These are phyloP conservation scores for Phengaris arion DNA, from an alignment of 2,888 invertebrate genomes.

Conservation along the genomic window DNA sequence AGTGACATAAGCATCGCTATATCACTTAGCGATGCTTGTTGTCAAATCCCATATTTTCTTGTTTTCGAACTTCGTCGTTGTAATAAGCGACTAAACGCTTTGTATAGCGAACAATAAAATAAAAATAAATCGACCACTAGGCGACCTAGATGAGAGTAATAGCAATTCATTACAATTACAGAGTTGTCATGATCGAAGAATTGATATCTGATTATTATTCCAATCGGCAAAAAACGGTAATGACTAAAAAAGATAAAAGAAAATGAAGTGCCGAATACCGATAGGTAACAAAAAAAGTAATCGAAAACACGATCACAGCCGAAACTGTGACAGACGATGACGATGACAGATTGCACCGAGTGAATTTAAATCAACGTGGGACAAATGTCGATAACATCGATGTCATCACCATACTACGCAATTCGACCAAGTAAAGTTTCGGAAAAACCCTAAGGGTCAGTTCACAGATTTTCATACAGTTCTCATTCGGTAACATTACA, in stretches of 20 bases:
- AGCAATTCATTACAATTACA: not conserved
- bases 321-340: conserved; percentile 16
- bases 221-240: not conserved
- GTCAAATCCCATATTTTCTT: no score
- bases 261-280: conserved; percentile 8
- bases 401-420: not conserved
- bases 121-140: no score
- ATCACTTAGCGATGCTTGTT: no score
- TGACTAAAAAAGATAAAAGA: not conserved
- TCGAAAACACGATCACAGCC: conserved; percentile 23
- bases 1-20: no score
- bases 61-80: no score
- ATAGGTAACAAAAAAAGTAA: conserved; percentile 7
- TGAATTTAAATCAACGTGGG: not conserved
- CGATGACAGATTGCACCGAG: conserved; percentile 6
- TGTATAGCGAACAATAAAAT: no score
- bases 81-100: no score
- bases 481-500: no score
- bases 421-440: not conserved
- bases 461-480: no score
- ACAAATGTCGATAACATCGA: not conserved
- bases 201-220: conserved; percentile 2
- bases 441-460: no score
- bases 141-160: no score
- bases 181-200: not conserved